phyloP scores from a whole-genome alignment of 2,888 invertebrate genomes.

The Latheticus oryzae region DNA sequence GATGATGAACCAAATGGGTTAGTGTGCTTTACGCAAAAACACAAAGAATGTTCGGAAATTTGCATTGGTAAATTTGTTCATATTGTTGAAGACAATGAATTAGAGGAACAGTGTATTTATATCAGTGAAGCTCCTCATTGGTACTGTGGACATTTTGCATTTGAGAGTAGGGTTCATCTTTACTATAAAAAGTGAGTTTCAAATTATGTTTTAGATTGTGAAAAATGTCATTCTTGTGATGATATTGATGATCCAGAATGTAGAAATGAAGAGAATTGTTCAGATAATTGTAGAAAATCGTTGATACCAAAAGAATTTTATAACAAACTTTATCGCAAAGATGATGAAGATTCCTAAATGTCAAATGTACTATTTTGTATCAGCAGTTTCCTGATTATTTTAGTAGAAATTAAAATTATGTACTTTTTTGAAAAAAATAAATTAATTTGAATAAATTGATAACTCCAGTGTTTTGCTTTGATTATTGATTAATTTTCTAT shows the following conservation, averaged over 20 bases:
- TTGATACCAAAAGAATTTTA: conserved; percentile 18
- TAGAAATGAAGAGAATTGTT: conserved; percentile 2
- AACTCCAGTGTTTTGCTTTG: too few species aligned
- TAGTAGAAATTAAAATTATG: too few species aligned
- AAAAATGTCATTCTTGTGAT: conserved; percentile 21
- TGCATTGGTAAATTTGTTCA: conserved; percentile 29
- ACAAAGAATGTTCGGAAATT: conserved; percentile 31
- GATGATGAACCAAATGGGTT: neutral
- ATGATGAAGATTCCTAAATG: too few species aligned
- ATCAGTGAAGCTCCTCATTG: conserved; percentile 10
- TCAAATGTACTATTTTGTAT: too few species aligned
- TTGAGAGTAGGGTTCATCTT: conserved; percentile 22
- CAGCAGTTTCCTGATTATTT: too few species aligned
- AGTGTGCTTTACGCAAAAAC: conserved; percentile 29
- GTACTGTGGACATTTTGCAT: conserved; percentile 21
- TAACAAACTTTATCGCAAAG: conserved; percentile 15
- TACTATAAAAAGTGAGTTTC: neutral
- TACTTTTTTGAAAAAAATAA: too few species aligned
- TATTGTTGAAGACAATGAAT: conserved; percentile 16
- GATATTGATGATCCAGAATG: conserved; percentile 1
- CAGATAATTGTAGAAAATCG: conserved; percentile 4
- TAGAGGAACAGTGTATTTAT: conserved; percentile 11
- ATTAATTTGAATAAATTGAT: too few species aligned
- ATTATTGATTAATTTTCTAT: too few species aligned
- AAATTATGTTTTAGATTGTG: conserved; percentile 28